phyloP scores from a whole-genome alignment of 2,797 vertebrate species.

The Acanthurus tractus region DNA sequence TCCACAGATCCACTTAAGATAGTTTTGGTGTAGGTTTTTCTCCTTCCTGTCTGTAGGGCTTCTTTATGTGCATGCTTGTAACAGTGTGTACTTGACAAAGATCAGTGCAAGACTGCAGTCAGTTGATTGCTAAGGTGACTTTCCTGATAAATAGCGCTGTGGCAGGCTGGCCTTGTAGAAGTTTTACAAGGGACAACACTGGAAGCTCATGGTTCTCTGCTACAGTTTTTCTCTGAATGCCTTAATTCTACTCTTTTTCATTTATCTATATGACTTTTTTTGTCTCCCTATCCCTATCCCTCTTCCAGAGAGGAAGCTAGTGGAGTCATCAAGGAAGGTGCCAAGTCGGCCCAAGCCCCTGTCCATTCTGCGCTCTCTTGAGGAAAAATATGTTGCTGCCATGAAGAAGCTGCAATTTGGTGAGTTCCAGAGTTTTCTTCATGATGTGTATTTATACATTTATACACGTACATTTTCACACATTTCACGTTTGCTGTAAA shows the following conservation, averaged over 20 bases:
- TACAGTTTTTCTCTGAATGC: neutral
- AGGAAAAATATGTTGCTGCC: conserved; percentile 96
- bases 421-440: conserved; percentile 75
- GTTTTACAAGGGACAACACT: neutral
- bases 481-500: neutral
- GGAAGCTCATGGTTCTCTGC: neutral
- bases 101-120: neutral
- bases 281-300: neutral
- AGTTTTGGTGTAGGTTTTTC: neutral
- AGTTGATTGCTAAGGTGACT: neutral
- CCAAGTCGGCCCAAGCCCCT: conserved; percentile 92
- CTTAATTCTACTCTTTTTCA: neutral
- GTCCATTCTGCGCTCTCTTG: conserved; percentile 93
- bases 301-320: conserved; percentile 93
- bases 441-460: neutral
- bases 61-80: neutral
- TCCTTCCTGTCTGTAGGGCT: neutral
- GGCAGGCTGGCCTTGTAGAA: neutral
- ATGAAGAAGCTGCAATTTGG: conserved; percentile 99
- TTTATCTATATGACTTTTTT: neutral
- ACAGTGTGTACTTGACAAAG: neutral
- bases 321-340: conserved; percentile 92
- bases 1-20: neutral
- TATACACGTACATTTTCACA: neutral
- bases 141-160: neutral